Percentiles rank a stretch among this genome's conserved stretches.
Conservation (phyloP, 2,888 invertebrate species). For the Glaucopsyche alexis region DNA sequence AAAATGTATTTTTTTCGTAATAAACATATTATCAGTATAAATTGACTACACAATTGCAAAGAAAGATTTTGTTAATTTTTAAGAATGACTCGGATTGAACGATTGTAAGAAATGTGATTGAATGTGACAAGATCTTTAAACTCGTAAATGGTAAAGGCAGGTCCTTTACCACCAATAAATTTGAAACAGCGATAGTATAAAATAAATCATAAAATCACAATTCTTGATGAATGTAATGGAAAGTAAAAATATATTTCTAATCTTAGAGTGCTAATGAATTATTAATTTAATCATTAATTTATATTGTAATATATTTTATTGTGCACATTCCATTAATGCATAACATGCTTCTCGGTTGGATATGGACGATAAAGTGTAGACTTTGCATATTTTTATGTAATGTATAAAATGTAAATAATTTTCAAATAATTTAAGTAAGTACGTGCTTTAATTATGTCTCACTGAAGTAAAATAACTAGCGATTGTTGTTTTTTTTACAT, state of each 20-base stretch:
- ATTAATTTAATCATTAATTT: conserved; percentile 68
- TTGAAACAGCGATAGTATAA: conserved; percentile 21
- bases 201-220: conserved; percentile 57
- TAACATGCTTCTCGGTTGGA: conserved; percentile 64
- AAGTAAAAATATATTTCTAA: conserved; percentile 71
- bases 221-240: conserved; percentile 58
- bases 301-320: conserved; percentile 74
- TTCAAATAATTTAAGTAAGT: background rate
- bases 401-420: conserved; percentile 2
- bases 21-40: conserved; percentile 9
- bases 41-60: conserved; percentile 52
- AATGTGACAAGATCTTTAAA: conserved; percentile 36
- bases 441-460: background rate
- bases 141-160: conserved; percentile 41
- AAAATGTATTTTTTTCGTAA: background rate
- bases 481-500: background rate
- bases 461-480: background rate
- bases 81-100: conserved; percentile 45
- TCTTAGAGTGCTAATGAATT: conserved; percentile 76
- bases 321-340: conserved; percentile 74
- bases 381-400: conserved; percentile 1
- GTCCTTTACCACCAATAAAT: conserved; percentile 42
- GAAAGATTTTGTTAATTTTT: conserved; percentile 45
- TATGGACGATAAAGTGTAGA: conserved; percentile 31
- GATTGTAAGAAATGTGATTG: conserved; percentile 50